Percentiles rank a stretch among this genome's conserved stretches.
These are phyloP conservation scores for Sitta europaea DNA, from an alignment of 2,113 vertebrate species.

Conservation along the genomic window DNA sequence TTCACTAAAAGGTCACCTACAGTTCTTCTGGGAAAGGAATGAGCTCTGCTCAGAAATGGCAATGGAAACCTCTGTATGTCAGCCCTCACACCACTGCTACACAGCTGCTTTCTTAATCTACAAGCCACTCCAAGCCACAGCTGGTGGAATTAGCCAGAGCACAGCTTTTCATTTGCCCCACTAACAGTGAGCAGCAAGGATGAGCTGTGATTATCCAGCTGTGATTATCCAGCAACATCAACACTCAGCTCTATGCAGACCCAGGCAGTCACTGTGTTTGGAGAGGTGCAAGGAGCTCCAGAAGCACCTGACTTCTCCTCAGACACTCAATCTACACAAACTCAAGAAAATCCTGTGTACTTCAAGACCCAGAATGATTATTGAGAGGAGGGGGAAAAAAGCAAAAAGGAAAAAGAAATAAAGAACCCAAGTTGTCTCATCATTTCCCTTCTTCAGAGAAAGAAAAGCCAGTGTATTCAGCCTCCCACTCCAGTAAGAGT, in stretches of 20 bases:
- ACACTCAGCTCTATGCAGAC: neutral
- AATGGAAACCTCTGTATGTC: neutral
- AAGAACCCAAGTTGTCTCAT: neutral
- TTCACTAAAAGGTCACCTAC: neutral
- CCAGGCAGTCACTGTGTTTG: neutral
- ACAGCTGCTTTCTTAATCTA: neutral
- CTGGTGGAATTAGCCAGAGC: neutral
- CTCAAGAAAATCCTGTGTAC: neutral
- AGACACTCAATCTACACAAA: neutral
- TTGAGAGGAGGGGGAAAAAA: accelerated
- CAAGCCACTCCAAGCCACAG: neutral
- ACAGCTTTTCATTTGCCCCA: neutral
- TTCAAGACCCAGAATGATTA: neutral
- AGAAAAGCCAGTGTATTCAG: neutral
- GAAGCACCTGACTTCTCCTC: neutral
- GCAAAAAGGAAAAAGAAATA: accelerated
- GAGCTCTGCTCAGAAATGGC: neutral
- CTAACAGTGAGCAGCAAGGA: neutral
- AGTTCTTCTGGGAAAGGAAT: neutral
- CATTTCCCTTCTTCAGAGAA: neutral
- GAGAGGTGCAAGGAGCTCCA: neutral
- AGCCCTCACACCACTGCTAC: neutral
- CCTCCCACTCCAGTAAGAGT: neutral
- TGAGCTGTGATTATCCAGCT: neutral
- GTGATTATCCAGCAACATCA: neutral